Conservation (phyloP, 2,888 invertebrate genomes). For the Hypomecis atomaria region DNA sequence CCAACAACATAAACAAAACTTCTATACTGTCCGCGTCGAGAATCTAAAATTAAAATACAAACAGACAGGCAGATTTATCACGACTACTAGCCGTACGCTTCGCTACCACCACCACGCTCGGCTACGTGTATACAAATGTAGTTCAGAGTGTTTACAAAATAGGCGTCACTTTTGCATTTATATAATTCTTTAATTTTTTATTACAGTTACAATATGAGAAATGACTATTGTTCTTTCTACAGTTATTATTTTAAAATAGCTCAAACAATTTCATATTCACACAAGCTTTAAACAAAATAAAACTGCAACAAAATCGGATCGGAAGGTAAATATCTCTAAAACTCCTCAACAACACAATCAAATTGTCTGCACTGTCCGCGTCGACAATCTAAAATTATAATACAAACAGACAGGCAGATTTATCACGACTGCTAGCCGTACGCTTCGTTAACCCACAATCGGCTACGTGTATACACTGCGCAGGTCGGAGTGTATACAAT, state of each 20-base stretch:
- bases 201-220: too few species aligned
- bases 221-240: too few species aligned
- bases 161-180: constrained; percentile 31
- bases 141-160: constrained; percentile 5
- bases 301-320: too few species aligned
- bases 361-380: too few species aligned
- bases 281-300: too few species aligned
- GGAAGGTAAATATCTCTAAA: too few species aligned
- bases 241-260: too few species aligned
- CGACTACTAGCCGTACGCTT: constrained; percentile 31
- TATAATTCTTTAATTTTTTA: too few species aligned
- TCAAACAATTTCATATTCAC: too few species aligned
- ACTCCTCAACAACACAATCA: too few species aligned
- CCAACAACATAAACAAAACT: too few species aligned
- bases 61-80: constrained; percentile 21
- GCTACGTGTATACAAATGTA: constrained; percentile 13
- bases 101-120: constrained; percentile 37
- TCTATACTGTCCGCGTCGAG: too few species aligned
- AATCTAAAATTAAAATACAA: constrained; percentile 11
- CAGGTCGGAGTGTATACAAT: constrained; percentile 6
- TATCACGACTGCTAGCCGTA: constrained; percentile 20
- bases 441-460: constrained; percentile 40
- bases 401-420: constrained; percentile 22
- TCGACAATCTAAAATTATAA: constrained; percentile 13
- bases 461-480: constrained; percentile 16